phyloP scores from a whole-genome alignment of 2,888 invertebrate species.

The Oligia fasciuncula region DNA sequence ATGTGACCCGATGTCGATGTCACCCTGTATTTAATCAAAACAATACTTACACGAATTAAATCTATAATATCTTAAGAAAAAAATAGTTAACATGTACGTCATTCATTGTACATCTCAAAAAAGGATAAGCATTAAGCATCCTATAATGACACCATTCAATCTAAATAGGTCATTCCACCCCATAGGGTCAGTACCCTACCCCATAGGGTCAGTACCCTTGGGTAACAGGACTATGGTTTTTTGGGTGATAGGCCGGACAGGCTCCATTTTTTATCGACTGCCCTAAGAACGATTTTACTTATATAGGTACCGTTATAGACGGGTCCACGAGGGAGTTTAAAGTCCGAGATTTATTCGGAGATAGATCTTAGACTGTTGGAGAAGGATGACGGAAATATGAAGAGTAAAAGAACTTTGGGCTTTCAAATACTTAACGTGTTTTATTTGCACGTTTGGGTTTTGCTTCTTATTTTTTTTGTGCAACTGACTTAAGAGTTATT shows the following conservation, averaged over 20 bases:
- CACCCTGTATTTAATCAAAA: not conserved
- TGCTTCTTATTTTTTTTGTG: not conserved
- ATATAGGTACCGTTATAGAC: constrained; percentile 85
- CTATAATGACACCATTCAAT: constrained; percentile 85
- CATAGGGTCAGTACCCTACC: constrained; percentile 86
- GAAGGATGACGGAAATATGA: not conserved
- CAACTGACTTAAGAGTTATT: not conserved
- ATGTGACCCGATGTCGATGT: not conserved
- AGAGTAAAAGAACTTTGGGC: not conserved
- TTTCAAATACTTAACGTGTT: not conserved
- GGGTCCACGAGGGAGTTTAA: constrained; percentile 68
- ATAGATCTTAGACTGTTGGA: constrained; percentile 58
- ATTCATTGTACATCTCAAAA: constrained; percentile 23
- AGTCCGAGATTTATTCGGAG: constrained; percentile 70
- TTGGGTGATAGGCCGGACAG: constrained; percentile 76
- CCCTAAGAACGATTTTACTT: constrained; percentile 85
- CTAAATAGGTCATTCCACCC: constrained; percentile 89
- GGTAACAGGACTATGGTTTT: constrained; percentile 87
- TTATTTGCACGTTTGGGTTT: not conserved
- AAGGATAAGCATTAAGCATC: constrained; percentile 63
- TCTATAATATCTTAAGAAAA: constrained; percentile 9
- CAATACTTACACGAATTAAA: constrained; percentile 7
- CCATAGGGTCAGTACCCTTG: constrained; percentile 85
- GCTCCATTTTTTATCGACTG: constrained; percentile 87
- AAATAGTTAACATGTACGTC: constrained; percentile 8